These are phyloP conservation scores for Hypotaenidia okinawae DNA, from an alignment of 2,797 vertebrate species.

Conservation along the genomic window DNA sequence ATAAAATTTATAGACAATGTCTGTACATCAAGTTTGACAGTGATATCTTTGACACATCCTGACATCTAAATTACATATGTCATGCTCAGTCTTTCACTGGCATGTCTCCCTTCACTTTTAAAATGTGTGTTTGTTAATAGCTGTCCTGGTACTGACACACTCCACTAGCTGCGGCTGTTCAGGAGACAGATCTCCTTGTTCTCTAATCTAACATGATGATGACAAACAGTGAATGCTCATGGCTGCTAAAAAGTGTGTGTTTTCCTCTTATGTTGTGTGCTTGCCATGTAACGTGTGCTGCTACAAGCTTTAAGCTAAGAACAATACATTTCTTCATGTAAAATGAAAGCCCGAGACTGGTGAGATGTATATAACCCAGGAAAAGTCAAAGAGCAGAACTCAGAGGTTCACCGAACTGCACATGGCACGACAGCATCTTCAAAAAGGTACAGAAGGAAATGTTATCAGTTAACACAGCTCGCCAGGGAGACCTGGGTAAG, in stretches of 20 bases:
- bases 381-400: background rate
- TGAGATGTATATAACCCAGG: background rate
- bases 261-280: background rate
- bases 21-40: background rate
- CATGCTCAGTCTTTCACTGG: background rate
- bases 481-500: background rate
- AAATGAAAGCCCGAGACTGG: background rate
- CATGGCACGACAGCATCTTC: background rate
- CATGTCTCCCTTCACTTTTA: background rate
- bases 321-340: background rate
- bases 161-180: background rate
- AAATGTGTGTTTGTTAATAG: background rate
- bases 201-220: background rate
- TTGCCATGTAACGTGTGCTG: background rate
- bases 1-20: background rate
- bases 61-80: background rate
- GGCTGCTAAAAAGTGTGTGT: accelerated
- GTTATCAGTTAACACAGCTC: background rate
- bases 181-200: background rate
- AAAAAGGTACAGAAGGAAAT: background rate
- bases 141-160: background rate
- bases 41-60: background rate
- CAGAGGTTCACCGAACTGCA: background rate
- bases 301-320: background rate
- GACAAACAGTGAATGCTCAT: background rate